Conservation (phyloP, 2,113 vertebrate genomes). For the Accipiter cooperii region DNA sequence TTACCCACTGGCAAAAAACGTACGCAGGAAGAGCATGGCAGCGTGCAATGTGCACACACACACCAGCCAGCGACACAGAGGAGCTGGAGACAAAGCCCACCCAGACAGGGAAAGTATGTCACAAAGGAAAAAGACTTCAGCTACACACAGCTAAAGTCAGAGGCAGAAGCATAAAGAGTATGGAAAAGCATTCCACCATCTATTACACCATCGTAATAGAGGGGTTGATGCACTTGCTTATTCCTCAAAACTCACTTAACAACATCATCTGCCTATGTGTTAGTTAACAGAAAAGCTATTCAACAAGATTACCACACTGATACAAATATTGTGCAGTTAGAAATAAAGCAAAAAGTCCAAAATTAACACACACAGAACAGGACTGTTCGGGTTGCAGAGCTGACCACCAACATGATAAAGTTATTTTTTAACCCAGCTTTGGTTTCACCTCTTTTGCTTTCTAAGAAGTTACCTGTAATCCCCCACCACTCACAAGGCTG, state of each 20-base stretch:
- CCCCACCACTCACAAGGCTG: background rate
- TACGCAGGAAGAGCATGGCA: background rate
- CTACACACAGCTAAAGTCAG: fast-evolving
- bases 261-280: fast-evolving
- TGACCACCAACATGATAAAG: fast-evolving
- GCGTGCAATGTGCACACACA: no score
- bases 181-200: background rate
- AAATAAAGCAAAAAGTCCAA: background rate
- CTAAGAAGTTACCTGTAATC: background rate
- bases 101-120: fast-evolving
- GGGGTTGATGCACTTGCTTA: fast-evolving
- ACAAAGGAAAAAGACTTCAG: background rate
- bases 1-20: fast-evolving
- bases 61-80: background rate
- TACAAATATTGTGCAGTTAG: fast-evolving
- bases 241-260: background rate
- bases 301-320: fast-evolving
- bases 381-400: background rate
- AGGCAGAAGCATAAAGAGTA: background rate
- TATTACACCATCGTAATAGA: fast-evolving
- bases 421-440: background rate
- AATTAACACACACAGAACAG: fast-evolving
- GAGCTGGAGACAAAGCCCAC: background rate
- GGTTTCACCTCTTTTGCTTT: background rate
- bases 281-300: background rate